phyloP scores from a whole-genome alignment of 2,113 vertebrate species.

The Prochilodus magdalenae region DNA sequence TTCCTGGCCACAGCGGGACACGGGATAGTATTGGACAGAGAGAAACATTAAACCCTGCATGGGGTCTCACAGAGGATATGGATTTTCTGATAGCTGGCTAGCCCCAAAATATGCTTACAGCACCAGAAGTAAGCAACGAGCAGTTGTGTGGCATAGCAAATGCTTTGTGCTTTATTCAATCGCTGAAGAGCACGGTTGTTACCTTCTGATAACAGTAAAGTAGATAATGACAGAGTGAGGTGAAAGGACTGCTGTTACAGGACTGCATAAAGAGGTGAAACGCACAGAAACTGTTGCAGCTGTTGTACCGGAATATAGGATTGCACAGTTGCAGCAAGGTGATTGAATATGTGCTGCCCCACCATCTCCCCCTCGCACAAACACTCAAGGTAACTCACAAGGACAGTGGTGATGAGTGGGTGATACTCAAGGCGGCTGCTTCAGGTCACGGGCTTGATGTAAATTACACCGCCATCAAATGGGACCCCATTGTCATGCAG shows the following conservation, averaged over 20 bases:
- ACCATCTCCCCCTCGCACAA: slow-evolving; percentile 12
- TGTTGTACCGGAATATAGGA: background rate
- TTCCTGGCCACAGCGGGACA: slow-evolving; percentile 37
- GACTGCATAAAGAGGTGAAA: slow-evolving; percentile 2
- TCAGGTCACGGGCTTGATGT: slow-evolving; percentile 40
- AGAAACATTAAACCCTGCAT: slow-evolving; percentile 55
- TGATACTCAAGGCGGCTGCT: slow-evolving; percentile 18
- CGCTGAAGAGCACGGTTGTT: background rate
- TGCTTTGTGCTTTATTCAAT: slow-evolving; percentile 1
- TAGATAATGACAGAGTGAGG: slow-evolving; percentile 13
- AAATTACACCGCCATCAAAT: slow-evolving; percentile 61
- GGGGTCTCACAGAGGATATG: slow-evolving; percentile 46
- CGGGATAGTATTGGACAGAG: slow-evolving; percentile 52
- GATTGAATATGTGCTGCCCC: slow-evolving; percentile 1
- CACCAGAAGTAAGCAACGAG: background rate
- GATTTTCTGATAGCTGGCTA: slow-evolving; percentile 46
- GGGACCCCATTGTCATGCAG: slow-evolving; percentile 55
- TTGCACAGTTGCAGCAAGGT: background rate
- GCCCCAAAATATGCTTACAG: slow-evolving; percentile 31
- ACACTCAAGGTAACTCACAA: slow-evolving; percentile 50
- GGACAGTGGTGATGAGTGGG: slow-evolving; percentile 58
- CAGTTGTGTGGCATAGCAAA: background rate
- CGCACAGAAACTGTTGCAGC: slow-evolving; percentile 14
- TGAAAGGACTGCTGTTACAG: background rate
- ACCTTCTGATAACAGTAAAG: background rate